Base-by-base conservation (phyloP, 2,888 invertebrate species). In the Epiblema foenella region DNA sequence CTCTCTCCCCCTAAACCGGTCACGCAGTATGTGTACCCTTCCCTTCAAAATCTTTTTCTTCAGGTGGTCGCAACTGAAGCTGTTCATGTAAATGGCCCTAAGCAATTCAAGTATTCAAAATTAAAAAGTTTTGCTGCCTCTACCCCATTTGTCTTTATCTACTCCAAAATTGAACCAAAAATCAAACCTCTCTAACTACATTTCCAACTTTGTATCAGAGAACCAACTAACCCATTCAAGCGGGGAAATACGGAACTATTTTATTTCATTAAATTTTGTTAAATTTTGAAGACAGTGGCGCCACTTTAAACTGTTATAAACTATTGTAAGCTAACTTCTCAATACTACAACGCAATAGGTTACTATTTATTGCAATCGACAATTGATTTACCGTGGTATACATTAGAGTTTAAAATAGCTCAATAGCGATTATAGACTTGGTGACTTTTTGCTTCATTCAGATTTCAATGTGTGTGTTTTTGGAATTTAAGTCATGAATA, bases 101-200 rank as follows among this genome's bases (percentile, higher is more conserved):
- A n/a, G n/a, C n/a, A n/a, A n/a, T n/a, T n/a, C n/a, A n/a, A n/a
- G n/a, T n/a, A n/a, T n/a, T n/a, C n/a, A n/a, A n/a, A n/a, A n/a
- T n/a, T n/a, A n/a, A n/a, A n/a, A n/a, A n/a, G n/a, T n/a, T n/a
- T n/a, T n/a, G n/a, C n/a, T n/a, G n/a, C n/a, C n/a, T n/a, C n/a
- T n/a, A n/a, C n/a, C n/a, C n/a, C n/a, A n/a, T n/a, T n/a, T n/a
- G n/a, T n/a, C n/a, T n/a, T n/a, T n/a, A 56, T 29, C 56, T 52
- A 64, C 39, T 54, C 20, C 39, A 39, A 54, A 64, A 52, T 24
- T 54, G 17, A 54, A 52, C 54, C 64, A 64, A 64, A 65, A 66
- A 66, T 70, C 65, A 70, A 59, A 66, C 64, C 64, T 69, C 18
- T 52, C 12, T 70, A 54, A 65, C 65, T 46, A 57, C 46, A 54